Evolutionary conservation across 2,113 vertebrate species (phyloP), one percentile per base, ranked within the genome.

Genomic region (Ancistrus triradiatus): DNA sequence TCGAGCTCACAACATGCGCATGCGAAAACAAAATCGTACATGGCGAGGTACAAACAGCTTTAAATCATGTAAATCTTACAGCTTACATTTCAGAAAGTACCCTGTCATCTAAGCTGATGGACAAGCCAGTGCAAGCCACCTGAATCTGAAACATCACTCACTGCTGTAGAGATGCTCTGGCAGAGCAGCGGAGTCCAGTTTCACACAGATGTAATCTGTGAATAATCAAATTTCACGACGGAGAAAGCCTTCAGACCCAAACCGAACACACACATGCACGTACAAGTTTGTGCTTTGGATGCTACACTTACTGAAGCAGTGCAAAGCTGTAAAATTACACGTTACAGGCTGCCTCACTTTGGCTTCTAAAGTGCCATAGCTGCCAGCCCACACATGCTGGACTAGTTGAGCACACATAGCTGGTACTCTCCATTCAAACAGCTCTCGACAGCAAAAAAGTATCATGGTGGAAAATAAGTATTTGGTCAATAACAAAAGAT

Each of bases 141-240:
- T 33, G 42, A 68, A 58, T 18, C 15, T 65, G 22, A 24, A 18
- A 18, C 25, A 13, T 21, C 4, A 38, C 35, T 22, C 9, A 25
- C 25, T 15, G 38, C 21, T 31, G 66, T 42, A 53, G 60, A 37
- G 27, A 58, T 40, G 46, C 22, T 17, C 53, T 65, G 25, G n/a
- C 43, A 11, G 19, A 60, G 70, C 21, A 72, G 64, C 64, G 68
- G 75, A 77, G 76, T 79, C 80, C 70, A 56, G 63, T 72, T 79
- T 78, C 61, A 50, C 63, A 76, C 63, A 77, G 40, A 82, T 61
- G 69, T 78, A 83, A 83, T 82, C 79, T 80, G 78, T 21, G 66
- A 79, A 77, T 82, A 85, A 85, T 84, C 80, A 35, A 25, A 59
- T 66, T 58, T 62, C 58, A 50, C 18, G 19, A 25, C n/a, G 9